These are phyloP conservation scores for Lindbergichthys nudifrons DNA, from an alignment of 2,797 vertebrate species.

Conservation along the genomic window DNA sequence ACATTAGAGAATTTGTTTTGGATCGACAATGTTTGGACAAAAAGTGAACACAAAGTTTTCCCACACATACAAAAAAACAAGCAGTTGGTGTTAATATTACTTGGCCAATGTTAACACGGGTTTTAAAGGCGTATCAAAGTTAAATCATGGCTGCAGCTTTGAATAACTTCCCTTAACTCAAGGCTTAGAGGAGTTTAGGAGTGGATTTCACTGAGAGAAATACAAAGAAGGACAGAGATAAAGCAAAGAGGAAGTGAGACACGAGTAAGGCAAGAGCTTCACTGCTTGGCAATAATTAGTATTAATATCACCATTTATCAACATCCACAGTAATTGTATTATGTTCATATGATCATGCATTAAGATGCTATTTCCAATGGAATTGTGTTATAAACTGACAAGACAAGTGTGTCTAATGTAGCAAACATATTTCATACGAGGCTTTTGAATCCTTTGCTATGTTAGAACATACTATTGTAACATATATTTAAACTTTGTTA, in stretches of 20 bases:
- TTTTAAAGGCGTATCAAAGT: constrained; percentile 8
- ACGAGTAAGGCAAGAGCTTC: constrained; percentile 22
- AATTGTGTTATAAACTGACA: constrained; percentile 1
- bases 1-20: constrained; percentile 10
- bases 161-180: neutral
- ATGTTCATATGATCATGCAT: neutral
- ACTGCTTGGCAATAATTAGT: constrained; percentile 8
- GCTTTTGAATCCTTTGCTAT: neutral
- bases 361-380: neutral
- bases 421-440: neutral
- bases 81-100: neutral
- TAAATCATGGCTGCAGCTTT: neutral
- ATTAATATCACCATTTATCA: constrained; percentile 10
- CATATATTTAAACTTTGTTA: neutral
- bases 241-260: constrained; percentile 23
- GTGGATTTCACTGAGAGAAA: constrained; percentile 11
- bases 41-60: neutral
- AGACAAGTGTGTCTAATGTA: neutral
- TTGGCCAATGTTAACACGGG: neutral
- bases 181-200: constrained; percentile 6
- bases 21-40: constrained; percentile 8
- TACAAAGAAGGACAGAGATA: constrained; percentile 25
- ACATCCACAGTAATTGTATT: constrained; percentile 7
- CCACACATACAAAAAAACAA: neutral
- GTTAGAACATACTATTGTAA: neutral